phyloP scores from a whole-genome alignment of 2,797 vertebrate species.

The Trematomus bernacchii region DNA sequence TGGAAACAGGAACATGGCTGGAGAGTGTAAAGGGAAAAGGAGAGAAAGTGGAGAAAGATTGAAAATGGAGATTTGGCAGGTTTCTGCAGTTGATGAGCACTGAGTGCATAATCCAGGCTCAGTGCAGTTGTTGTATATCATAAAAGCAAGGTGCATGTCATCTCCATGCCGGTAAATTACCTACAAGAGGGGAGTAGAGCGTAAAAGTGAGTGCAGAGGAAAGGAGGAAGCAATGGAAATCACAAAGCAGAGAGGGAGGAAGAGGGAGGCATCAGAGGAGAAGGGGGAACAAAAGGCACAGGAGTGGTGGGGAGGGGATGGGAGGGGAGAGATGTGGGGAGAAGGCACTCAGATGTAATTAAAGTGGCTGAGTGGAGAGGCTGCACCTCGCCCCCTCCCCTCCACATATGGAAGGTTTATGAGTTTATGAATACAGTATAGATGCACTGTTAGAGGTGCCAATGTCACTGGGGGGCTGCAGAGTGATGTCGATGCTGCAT shows the following conservation, averaged over 20 bases:
- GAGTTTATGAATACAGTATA: slow-evolving; percentile 63
- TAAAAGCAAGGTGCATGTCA: slow-evolving; percentile 46
- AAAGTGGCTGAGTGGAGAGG: slow-evolving; percentile 72
- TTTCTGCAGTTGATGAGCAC: slow-evolving; percentile 31
- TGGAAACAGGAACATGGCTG: background rate
- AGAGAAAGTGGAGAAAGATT: slow-evolving; percentile 9
- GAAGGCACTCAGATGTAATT: slow-evolving; percentile 77
- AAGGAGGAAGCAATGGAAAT: slow-evolving; percentile 17
- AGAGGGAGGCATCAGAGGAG: slow-evolving; percentile 31
- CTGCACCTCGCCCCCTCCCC: slow-evolving; percentile 44
- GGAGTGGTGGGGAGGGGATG: slow-evolving; percentile 27
- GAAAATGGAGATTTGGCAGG: slow-evolving; percentile 1
- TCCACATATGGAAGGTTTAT: slow-evolving; percentile 61
- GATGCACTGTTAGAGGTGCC: slow-evolving; percentile 40
- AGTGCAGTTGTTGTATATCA: slow-evolving; percentile 53
- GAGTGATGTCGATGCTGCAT: slow-evolving; percentile 41
- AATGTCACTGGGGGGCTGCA: slow-evolving; percentile 28
- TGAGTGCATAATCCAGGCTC: slow-evolving; percentile 40
- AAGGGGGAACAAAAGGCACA: slow-evolving; percentile 42
- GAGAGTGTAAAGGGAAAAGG: slow-evolving; percentile 11
- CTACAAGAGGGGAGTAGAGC: slow-evolving; percentile 29
- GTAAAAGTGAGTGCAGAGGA: slow-evolving; percentile 19
- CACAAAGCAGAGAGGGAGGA: slow-evolving; percentile 29
- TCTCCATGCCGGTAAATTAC: slow-evolving; percentile 61
- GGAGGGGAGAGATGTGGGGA: slow-evolving; percentile 43